These are phyloP conservation scores for Drosophila lutescens DNA, from an alignment of 2,888 invertebrate genomes.

Conservation along the genomic window DNA sequence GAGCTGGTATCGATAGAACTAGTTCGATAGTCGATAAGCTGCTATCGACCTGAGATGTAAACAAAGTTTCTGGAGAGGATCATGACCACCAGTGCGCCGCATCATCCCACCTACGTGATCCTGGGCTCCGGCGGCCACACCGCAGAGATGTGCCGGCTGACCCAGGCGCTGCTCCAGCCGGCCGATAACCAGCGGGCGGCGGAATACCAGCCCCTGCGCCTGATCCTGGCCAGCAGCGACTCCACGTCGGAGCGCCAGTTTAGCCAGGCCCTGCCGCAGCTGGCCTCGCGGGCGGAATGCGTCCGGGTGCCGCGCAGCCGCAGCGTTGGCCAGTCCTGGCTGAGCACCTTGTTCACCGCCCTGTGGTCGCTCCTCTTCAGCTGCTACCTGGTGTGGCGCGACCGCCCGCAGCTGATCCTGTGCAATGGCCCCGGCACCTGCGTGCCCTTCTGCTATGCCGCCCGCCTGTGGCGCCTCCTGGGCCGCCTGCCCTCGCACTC, in stretches of 20 bases:
- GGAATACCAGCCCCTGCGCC: conserved; percentile 89
- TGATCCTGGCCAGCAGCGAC: conserved; percentile 92
- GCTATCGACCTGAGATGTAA: not conserved
- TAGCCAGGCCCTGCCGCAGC: conserved; percentile 65
- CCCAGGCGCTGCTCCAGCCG: conserved; percentile 85
- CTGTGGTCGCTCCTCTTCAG: conserved; percentile 88
- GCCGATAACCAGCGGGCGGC: conserved; percentile 10
- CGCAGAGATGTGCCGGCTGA: conserved; percentile 93
- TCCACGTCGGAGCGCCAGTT: conserved; percentile 90
- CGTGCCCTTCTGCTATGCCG: conserved; percentile 93
- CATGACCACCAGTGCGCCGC: conserved; percentile 4
- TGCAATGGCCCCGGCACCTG: conserved; percentile 99
- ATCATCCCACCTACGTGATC: conserved; percentile 78
- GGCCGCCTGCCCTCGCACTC: conserved; percentile 87
- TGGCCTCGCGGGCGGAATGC: conserved; percentile 82
- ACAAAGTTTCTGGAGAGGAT: conserved; percentile 16
- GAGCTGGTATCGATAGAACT: too few relatives aligned
- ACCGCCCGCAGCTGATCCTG: conserved; percentile 92
- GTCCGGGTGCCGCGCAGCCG: conserved; percentile 91
- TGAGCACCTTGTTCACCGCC: conserved; percentile 92
- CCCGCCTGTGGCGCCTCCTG: conserved; percentile 89
- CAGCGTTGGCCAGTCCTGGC: conserved; percentile 93
- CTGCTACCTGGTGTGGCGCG: conserved; percentile 88
- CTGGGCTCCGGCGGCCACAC: conserved; percentile 89
- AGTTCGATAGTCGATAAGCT: not conserved